Conservation (phyloP, 2,113 vertebrate genomes). For the Nettapus auritus region DNA sequence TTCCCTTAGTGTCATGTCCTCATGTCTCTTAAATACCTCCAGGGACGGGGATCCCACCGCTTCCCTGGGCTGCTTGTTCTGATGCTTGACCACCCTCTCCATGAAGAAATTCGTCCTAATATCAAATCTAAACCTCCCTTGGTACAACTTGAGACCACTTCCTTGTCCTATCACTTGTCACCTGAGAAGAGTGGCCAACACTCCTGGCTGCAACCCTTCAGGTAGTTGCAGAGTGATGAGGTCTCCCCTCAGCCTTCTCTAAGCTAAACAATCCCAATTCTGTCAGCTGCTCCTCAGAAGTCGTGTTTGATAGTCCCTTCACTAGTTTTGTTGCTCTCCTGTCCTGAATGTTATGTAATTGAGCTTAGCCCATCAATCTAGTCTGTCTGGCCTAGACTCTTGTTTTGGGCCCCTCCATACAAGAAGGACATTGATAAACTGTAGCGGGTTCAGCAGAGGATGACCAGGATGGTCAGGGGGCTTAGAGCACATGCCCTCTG, state of each 20-base stretch:
- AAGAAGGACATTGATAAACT: background rate
- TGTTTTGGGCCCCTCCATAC: background rate
- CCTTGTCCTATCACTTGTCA: background rate
- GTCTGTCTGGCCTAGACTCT: background rate
- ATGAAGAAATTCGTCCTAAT: background rate
- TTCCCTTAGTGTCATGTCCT: background rate
- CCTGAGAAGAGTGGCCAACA: background rate
- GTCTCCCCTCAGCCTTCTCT: background rate
- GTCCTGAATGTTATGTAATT: background rate
- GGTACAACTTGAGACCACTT: background rate
- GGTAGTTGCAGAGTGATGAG: background rate
- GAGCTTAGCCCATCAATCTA: background rate
- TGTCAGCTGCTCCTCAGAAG: background rate
- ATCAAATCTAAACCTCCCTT: background rate
- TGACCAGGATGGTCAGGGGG: background rate
- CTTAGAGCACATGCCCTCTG: background rate
- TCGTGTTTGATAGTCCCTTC: background rate
- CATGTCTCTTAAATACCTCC: background rate
- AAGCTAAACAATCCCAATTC: background rate
- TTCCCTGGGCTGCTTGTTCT: background rate
- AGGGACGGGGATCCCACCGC: background rate
- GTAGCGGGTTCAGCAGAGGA: background rate
- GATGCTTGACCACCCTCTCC: background rate
- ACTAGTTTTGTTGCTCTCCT: background rate
- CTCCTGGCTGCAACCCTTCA: background rate